These are phyloP conservation scores for Oriolus oriolus DNA, from an alignment of 2,113 vertebrate genomes.

Conservation along the genomic window DNA sequence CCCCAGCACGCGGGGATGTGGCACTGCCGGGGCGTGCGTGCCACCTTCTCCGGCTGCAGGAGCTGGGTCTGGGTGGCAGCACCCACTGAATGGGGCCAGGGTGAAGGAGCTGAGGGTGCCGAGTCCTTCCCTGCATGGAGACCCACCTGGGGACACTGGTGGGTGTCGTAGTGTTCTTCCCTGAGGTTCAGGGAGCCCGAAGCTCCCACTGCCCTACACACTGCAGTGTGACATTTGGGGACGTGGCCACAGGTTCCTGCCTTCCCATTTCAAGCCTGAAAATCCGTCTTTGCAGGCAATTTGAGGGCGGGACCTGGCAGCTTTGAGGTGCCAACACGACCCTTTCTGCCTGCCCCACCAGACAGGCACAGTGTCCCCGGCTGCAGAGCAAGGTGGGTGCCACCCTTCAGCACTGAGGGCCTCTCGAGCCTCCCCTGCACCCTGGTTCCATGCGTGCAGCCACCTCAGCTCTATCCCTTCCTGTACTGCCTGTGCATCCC, in stretches of 20 bases:
- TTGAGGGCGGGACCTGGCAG: neutral
- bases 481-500: neutral
- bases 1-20: neutral
- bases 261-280: neutral
- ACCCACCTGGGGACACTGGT: neutral
- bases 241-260: neutral
- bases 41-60: accelerated
- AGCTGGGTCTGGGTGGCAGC: neutral
- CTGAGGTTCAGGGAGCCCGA: neutral
- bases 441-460: neutral
- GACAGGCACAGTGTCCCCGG: neutral
- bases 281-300: neutral
- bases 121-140: neutral
- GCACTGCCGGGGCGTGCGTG: accelerated
- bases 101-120: neutral
- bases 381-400: neutral
- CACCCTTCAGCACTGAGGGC: neutral
- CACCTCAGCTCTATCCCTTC: neutral
- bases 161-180: neutral
- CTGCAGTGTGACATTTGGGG: accelerated
- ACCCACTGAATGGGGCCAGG: accelerated
- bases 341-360: neutral
- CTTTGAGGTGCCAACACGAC: neutral
- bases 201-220: neutral
- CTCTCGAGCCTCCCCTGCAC: accelerated